phyloP scores from a whole-genome alignment of 1,140 invertebrate genomes.

The Drosophila watanabei region DNA sequence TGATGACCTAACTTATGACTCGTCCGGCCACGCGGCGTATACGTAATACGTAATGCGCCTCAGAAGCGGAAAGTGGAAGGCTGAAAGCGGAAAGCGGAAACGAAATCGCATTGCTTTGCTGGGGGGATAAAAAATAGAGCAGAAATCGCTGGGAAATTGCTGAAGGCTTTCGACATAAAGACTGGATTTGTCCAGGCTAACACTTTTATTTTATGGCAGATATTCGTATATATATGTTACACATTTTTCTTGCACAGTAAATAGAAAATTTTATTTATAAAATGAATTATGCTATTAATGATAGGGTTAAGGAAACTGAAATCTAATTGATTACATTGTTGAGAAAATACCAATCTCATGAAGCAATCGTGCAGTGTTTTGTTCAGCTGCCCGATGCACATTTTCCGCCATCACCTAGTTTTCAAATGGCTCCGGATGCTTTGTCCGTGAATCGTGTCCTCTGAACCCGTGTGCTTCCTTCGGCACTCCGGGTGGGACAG shows the following conservation, averaged over 20 bases:
- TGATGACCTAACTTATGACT: slow-evolving; percentile 82
- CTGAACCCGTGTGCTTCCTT: slow-evolving; percentile 28
- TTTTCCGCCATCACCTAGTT: slow-evolving; percentile 33
- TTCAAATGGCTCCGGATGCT: slow-evolving; percentile 26
- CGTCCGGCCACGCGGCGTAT: slow-evolving; percentile 63
- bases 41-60: slow-evolving; percentile 72
- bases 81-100: slow-evolving; percentile 20
- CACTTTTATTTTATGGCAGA: slow-evolving; percentile 25
- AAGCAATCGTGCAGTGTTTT: slow-evolving; percentile 23
- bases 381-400: slow-evolving; percentile 9
- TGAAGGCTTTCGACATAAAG: slow-evolving; percentile 29
- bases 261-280: background rate
- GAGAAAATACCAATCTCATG: slow-evolving; percentile 4
- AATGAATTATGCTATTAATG: background rate
- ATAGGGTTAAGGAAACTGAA: too few relatives aligned
- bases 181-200: slow-evolving; percentile 34
- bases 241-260: background rate
- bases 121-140: slow-evolving; percentile 2
- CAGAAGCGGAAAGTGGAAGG: slow-evolving; percentile 33
- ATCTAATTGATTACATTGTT: background rate
- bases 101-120: slow-evolving; percentile 11
- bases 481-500: slow-evolving; percentile 32
- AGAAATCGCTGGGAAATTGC: slow-evolving; percentile 18
- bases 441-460: slow-evolving; percentile 14
- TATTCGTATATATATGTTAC: background rate